Evolutionary conservation across 2,888 invertebrate genomes (phyloP).

Genomic region (Heliconius ismenius): DNA sequence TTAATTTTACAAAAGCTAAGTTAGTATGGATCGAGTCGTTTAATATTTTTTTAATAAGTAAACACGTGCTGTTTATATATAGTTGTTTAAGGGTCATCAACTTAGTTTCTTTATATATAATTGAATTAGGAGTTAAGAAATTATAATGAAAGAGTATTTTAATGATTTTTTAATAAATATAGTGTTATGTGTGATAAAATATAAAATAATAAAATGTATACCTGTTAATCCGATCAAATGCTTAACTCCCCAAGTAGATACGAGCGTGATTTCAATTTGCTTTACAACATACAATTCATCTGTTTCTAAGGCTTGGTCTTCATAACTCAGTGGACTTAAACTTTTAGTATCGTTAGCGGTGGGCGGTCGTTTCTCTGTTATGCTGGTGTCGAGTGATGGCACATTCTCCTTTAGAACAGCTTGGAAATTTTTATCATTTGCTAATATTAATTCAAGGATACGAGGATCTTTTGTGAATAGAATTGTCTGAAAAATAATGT

Average conservation of each 20-base stretch:
- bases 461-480: constrained; percentile 89
- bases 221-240: constrained; percentile 84
- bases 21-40: too few species aligned
- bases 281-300: constrained; percentile 64
- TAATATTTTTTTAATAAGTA: too few species aligned
- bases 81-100: too few species aligned
- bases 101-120: too few species aligned
- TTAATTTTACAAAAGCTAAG: too few species aligned
- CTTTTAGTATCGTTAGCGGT: constrained; percentile 77
- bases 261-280: constrained; percentile 79
- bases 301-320: constrained; percentile 52
- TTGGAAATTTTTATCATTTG: constrained; percentile 71
- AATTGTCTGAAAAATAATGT: constrained; percentile 84
- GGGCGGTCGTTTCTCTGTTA: constrained; percentile 79
- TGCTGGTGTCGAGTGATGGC: constrained; percentile 53
- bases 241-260: constrained; percentile 85
- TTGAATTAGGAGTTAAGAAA: too few species aligned
- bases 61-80: too few species aligned
- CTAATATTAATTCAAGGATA: constrained; percentile 82
- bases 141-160: too few species aligned
- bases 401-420: constrained; percentile 69
- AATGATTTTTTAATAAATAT: too few species aligned
- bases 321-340: constrained; percentile 55
- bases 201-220: constrained; percentile 29
- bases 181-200: background rate